Conservation (phyloP, 2,797 vertebrate genomes). For the Cossypha niveicapilla region DNA sequence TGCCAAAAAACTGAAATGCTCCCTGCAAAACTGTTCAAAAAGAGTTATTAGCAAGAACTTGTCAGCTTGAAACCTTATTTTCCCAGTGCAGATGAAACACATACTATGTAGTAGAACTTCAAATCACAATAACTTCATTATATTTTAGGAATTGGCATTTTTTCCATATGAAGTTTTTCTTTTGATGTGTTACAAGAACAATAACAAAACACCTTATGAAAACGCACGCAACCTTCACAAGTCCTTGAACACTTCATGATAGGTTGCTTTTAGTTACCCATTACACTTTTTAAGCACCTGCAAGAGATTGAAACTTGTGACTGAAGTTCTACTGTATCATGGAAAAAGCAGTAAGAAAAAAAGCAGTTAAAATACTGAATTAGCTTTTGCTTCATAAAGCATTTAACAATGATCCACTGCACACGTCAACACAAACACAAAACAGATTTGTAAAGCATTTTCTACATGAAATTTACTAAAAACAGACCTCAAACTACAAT, state of each 20-base stretch:
- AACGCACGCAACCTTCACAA: background rate
- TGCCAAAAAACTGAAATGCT: background rate
- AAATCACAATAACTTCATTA: background rate
- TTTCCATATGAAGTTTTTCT: background rate
- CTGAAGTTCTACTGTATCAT: slow-evolving; percentile 39
- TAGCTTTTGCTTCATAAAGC: slow-evolving; percentile 63
- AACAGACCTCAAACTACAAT: background rate
- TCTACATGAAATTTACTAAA: background rate
- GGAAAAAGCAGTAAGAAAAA: background rate
- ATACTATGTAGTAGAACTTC: slow-evolving; percentile 23
- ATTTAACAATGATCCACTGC: slow-evolving; percentile 41
- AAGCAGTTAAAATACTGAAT: background rate
- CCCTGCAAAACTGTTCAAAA: background rate
- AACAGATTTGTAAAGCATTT: background rate
- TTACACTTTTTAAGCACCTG: background rate
- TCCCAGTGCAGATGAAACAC: background rate
- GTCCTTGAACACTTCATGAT: background rate
- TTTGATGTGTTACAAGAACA: background rate
- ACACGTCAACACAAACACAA: background rate
- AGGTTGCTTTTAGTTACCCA: background rate
- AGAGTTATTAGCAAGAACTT: background rate
- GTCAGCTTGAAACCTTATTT: background rate
- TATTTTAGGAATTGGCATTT: background rate
- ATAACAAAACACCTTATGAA: background rate
- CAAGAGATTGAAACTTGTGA: background rate